Evolutionary conservation across 2,113 vertebrate genomes (phyloP), one percentile per base, ranked within the genome.

Genomic region (Bombycilla garrulus): DNA sequence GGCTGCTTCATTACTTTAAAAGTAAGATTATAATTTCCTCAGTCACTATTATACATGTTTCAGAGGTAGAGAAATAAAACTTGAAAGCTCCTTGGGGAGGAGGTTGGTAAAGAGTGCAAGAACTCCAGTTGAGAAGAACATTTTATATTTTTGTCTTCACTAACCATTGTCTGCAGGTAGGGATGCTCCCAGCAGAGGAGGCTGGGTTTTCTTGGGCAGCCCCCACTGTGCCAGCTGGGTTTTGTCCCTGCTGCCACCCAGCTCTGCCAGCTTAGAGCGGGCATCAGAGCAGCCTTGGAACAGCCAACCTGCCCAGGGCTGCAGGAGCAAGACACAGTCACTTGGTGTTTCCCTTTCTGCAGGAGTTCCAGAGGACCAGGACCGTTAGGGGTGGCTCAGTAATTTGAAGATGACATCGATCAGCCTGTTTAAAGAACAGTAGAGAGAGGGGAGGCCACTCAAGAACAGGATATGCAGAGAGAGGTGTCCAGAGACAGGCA

Each of bases 21-120:
- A 96, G 95, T 97, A 97, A 97, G 96, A 83, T 57, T 35, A 20
- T 85, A 86, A 88, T 87, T 96, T 95, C 56, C 81, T 76, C 67
- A 70, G 67, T 61, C 48, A 60, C 7, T 77, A 22, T 74, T 47
- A 60, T 23, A 22, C 26, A 28, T 47, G 33, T 84, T 40, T 69
- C 90, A 86, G 86, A 85, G 67, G 44, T 50, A 15, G 35, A 67
- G 74, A 91, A 94, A 80, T 54, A n/a, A 10, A 88, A 69, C 62
- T 31, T 71, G 33, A 85, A 96, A 91, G 64, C 76, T 20, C 26
- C 36, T 54, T 65, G 70, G 29, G 69, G 48, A 87, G 81, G 88
- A 79, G 45, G 66, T 56, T 88, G 85, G 73, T 42, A 33, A 81
- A 51, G 51, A 76, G 56, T 28, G 61, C 85, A 90, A 69, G 64